These are phyloP conservation scores for Addax nasomaculatus DNA, from an alignment of 2,113 vertebrate genomes.

Conservation along the genomic window DNA sequence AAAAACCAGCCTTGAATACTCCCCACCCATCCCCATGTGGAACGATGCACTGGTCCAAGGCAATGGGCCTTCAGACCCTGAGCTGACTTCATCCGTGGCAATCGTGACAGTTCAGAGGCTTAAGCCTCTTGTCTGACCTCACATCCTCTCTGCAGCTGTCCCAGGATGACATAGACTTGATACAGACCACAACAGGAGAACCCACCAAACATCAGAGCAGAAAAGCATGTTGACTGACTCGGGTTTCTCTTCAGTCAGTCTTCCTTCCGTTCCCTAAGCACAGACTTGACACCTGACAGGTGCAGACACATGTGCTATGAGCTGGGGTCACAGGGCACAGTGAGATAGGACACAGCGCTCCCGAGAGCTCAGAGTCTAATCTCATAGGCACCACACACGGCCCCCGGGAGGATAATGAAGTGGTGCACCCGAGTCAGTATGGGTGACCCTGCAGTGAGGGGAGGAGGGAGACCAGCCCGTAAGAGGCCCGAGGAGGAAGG, in stretches of 20 bases:
- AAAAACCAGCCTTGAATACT: neutral
- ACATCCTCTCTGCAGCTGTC: neutral
- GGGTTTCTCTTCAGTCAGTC: neutral
- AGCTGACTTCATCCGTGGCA: neutral
- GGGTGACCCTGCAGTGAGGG: neutral
- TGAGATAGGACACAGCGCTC: neutral
- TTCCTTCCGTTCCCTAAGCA: neutral
- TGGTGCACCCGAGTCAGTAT: neutral
- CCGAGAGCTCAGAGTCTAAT: neutral
- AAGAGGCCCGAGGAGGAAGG: neutral
- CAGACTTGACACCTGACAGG: neutral
- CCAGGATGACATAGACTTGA: fast-evolving
- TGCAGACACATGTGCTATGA: neutral
- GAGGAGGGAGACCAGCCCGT: neutral
- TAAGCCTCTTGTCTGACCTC: neutral
- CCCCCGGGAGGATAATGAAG: too few species aligned
- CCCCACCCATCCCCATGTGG: neutral
- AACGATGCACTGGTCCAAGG: neutral
- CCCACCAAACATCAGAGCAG: neutral
- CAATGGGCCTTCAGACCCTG: neutral
- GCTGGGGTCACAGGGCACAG: neutral
- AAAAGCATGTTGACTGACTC: neutral
- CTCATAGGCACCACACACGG: too few species aligned
- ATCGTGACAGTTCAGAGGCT: neutral
- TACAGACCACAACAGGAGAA: neutral